Conservation (phyloP, 2,113 vertebrate species). For the Anoura caudifer region DNA sequence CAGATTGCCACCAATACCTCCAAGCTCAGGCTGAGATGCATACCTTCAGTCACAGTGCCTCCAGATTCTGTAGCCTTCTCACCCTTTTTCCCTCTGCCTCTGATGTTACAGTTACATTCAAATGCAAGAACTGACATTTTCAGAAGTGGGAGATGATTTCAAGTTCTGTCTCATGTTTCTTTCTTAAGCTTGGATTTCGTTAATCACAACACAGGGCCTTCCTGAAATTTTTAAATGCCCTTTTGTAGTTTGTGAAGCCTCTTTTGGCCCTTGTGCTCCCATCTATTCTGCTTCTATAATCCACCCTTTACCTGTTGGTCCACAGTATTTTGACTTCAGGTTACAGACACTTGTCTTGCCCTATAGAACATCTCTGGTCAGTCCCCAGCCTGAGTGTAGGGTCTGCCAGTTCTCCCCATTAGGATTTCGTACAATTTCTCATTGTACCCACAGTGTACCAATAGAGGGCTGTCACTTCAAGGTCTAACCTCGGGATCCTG, state of each 20-base stretch:
- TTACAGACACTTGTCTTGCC: not conserved
- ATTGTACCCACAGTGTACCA: not conserved
- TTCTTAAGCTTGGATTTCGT: not conserved
- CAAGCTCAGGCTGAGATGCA: not conserved
- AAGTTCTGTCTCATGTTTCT: not conserved
- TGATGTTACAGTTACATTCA: not conserved
- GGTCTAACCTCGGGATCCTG: not conserved
- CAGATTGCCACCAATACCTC: not conserved
- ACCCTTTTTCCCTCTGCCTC: not conserved
- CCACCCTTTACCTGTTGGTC: not conserved
- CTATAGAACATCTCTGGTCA: not conserved
- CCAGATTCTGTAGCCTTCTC: not conserved
- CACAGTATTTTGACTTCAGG: not conserved
- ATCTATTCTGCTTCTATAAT: not conserved
- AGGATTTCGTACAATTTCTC: not conserved
- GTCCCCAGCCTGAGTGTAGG: not conserved
- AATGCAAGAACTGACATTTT: constrained; percentile 3
- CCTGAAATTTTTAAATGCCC: not conserved
- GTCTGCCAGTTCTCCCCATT: not conserved
- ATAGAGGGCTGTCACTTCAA: not conserved
- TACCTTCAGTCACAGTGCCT: not conserved
- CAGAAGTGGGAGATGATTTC: not conserved
- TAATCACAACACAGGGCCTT: not conserved
- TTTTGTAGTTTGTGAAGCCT: not conserved
- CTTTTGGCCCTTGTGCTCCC: not conserved